Conservation (phyloP, 2,888 invertebrate species). For the Ectemnius cavifrons region DNA sequence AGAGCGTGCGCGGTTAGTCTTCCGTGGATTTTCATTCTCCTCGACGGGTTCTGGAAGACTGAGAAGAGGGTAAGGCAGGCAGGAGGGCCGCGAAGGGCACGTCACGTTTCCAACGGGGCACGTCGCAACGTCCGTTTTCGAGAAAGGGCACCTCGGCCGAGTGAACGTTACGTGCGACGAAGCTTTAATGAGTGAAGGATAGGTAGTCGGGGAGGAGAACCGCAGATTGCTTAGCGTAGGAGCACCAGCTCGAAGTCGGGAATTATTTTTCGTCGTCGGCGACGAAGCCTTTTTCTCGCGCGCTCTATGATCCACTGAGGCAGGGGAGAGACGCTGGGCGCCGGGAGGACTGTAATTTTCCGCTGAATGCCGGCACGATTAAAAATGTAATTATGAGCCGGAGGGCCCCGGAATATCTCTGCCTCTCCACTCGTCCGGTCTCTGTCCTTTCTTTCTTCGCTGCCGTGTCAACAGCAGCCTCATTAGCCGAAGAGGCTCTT, state of each 20-base stretch:
- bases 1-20: slow-evolving; percentile 34
- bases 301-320: background rate
- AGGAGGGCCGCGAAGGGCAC: background rate
- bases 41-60: background rate
- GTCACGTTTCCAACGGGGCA: slow-evolving; percentile 30
- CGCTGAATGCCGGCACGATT: slow-evolving; percentile 3
- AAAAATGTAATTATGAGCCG: slow-evolving; percentile 9
- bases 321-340: background rate
- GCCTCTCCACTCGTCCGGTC: background rate
- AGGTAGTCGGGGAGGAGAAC: slow-evolving; percentile 31
- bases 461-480: slow-evolving; percentile 6
- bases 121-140: slow-evolving; percentile 33
- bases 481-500: slow-evolving; percentile 10
- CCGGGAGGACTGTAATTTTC: slow-evolving; percentile 3
- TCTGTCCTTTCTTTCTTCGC: slow-evolving; percentile 1
- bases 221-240: background rate
- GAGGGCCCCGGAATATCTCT: slow-evolving; percentile 4
- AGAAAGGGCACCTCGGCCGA: slow-evolving; percentile 13
- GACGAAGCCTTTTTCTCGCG: background rate
- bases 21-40: slow-evolving; percentile 45
- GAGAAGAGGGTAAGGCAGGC: background rate
- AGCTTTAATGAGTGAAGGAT: slow-evolving; percentile 37
- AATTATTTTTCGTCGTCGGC: slow-evolving; percentile 4
- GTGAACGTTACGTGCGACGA: slow-evolving; percentile 26
- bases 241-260: background rate